A percentile compares a stretch with the other conserved stretches of the same genome.
Conservation (phyloP, 2,888 invertebrate genomes). For the Callyntrura guangdongensis region DNA sequence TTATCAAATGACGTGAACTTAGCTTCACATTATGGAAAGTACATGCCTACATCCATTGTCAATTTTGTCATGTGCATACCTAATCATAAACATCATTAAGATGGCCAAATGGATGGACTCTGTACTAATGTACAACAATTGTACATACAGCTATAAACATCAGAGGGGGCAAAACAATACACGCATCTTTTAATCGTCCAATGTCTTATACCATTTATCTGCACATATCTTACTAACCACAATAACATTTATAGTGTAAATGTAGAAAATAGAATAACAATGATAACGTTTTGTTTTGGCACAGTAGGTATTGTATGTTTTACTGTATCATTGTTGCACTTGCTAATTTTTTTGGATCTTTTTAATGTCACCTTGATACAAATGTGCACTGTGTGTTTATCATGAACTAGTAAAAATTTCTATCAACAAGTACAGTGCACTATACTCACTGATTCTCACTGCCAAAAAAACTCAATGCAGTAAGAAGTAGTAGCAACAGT, state of each 20-base stretch:
- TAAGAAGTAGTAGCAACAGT: conserved; percentile 50
- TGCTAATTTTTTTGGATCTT: conserved; percentile 73
- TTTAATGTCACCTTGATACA: conserved; percentile 70
- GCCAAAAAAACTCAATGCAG: conserved; percentile 32
- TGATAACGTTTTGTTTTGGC: conserved; percentile 61
- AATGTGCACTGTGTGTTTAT: conserved; percentile 56
- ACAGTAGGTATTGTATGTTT: conserved; percentile 9
- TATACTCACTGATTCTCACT: conserved; percentile 19
- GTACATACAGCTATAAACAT: conserved; percentile 9
- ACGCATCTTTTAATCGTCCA: neutral
- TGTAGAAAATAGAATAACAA: conserved; percentile 39
- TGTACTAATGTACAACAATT: neutral
- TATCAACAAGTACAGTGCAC: neutral
- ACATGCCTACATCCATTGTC: conserved; percentile 35
- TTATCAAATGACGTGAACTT: conserved; percentile 53
- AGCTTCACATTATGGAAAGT: conserved; percentile 28
- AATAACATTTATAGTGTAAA: conserved; percentile 42
- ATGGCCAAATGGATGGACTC: conserved; percentile 31
- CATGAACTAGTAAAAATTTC: conserved; percentile 53
- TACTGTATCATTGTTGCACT: conserved; percentile 66
- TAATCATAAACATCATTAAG: conserved; percentile 51
- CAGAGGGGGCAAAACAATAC: neutral
- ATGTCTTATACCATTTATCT: neutral
- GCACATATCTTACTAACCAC: neutral
- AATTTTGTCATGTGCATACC: conserved; percentile 67